Conservation (phyloP, 2,888 invertebrate genomes). For the Maniola hyperantus region DNA sequence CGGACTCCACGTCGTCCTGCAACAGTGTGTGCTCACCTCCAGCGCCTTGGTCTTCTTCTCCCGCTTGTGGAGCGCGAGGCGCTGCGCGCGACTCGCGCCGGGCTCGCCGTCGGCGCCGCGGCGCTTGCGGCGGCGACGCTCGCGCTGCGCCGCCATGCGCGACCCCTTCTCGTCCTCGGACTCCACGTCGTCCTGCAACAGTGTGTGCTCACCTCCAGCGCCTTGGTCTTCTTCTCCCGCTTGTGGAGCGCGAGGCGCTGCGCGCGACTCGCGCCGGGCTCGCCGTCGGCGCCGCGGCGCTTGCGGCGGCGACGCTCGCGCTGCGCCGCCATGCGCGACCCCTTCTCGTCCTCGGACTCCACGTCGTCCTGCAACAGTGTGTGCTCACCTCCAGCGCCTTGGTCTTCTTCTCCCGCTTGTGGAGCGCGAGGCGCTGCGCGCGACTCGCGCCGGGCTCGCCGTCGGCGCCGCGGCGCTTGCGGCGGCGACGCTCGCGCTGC, state of each 20-base stretch:
- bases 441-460: conserved; percentile 17
- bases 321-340: conserved; percentile 59
- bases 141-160: conserved; percentile 68
- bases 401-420: neutral
- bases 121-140: conserved; percentile 44
- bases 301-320: conserved; percentile 55
- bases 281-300: conserved; percentile 25
- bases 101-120: neutral
- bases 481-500: conserved; percentile 57
- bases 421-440: conserved; percentile 10
- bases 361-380: conserved; percentile 55
- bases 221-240: neutral
- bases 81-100: conserved; percentile 11
- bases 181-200: conserved; percentile 34
- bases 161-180: conserved; percentile 63
- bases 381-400: neutral
- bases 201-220: neutral
- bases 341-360: conserved; percentile 59
- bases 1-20: conserved; percentile 52
- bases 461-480: conserved; percentile 33
- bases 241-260: conserved; percentile 10
- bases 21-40: neutral
- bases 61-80: conserved; percentile 8
- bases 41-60: neutral
- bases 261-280: conserved; percentile 15